These are phyloP conservation scores for Callosobruchus maculatus DNA, from an alignment of 2,888 invertebrate species.

Conservation along the genomic window DNA sequence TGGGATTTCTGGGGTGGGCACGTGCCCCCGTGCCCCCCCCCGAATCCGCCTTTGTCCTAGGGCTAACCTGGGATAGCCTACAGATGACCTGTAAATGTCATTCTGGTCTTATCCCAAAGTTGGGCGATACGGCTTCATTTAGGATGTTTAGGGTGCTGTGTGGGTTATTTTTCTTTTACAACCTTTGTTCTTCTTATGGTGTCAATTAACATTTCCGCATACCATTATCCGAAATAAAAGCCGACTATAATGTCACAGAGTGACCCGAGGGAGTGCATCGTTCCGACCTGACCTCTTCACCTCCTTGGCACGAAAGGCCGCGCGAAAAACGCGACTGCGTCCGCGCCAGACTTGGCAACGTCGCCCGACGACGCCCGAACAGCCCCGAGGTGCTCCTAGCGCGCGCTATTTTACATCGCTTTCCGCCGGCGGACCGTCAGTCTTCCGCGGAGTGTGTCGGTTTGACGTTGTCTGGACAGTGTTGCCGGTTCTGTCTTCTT, in stretches of 20 bases:
- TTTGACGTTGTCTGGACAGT: neutral
- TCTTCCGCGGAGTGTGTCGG: neutral
- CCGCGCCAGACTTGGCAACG: constrained; percentile 6
- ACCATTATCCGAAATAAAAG: too few species aligned
- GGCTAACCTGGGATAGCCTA: too few species aligned
- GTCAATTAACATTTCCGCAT: too few species aligned
- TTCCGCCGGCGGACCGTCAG: constrained; percentile 2
- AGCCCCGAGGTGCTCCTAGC: constrained; percentile 5
- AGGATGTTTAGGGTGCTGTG: too few species aligned
- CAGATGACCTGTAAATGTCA: too few species aligned
- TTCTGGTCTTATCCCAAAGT: too few species aligned
- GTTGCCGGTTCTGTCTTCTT: neutral
- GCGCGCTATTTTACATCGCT: constrained; percentile 23
- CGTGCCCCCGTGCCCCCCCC: too few species aligned
- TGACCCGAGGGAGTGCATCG: neutral
- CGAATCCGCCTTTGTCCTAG: too few species aligned
- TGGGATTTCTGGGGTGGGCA: too few species aligned
- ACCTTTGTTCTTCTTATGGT: too few species aligned
- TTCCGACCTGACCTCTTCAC: neutral
- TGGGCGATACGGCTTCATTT: too few species aligned
- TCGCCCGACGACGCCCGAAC: constrained; percentile 13
- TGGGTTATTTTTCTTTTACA: too few species aligned
- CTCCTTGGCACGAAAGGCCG: neutral
- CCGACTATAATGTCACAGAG: neutral
- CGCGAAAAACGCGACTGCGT: neutral